Conservation (phyloP, 2,797 vertebrate species). For the Typhlichthys subterraneus region DNA sequence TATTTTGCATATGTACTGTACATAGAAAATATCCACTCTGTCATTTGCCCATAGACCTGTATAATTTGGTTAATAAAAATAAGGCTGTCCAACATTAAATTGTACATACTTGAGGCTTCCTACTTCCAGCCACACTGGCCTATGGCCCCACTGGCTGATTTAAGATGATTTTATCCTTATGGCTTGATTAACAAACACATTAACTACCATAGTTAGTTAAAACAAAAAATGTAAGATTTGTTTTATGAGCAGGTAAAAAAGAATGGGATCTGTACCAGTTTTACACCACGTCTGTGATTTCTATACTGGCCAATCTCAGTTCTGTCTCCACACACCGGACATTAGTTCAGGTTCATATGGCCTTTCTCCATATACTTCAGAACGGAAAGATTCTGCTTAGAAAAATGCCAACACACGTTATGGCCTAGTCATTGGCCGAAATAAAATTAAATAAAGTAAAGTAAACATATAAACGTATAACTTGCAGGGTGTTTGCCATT, state of each 20-base stretch:
- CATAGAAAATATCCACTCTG: constrained; percentile 38
- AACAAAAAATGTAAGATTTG: constrained; percentile 22
- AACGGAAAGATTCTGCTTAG: constrained; percentile 21
- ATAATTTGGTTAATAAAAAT: constrained; percentile 11
- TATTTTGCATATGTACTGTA: constrained; percentile 30
- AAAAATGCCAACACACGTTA: constrained; percentile 2
- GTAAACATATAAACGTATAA: constrained; percentile 14
- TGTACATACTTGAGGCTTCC: constrained; percentile 14
- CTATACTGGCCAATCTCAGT: constrained; percentile 21
- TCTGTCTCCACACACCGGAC: constrained; percentile 50
- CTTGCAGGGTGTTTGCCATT: constrained; percentile 31
- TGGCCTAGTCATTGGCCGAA: background rate
- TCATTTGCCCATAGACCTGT: constrained; percentile 16
- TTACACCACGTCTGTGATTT: constrained; percentile 27
- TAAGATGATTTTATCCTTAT: constrained; percentile 9
- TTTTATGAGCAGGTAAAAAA: constrained; percentile 32
- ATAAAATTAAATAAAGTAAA: background rate
- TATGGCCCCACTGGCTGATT: constrained; percentile 26
- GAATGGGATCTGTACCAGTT: constrained; percentile 28
- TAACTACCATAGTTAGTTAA: constrained; percentile 32
- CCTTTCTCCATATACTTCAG: constrained; percentile 49
- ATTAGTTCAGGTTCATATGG: constrained; percentile 58
- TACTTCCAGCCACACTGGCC: background rate
- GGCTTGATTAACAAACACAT: constrained; percentile 25
- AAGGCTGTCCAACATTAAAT: constrained; percentile 34